These are phyloP conservation scores for Drosophila flavopinicola DNA, from an alignment of 2,888 invertebrate genomes.

Conservation along the genomic window DNA sequence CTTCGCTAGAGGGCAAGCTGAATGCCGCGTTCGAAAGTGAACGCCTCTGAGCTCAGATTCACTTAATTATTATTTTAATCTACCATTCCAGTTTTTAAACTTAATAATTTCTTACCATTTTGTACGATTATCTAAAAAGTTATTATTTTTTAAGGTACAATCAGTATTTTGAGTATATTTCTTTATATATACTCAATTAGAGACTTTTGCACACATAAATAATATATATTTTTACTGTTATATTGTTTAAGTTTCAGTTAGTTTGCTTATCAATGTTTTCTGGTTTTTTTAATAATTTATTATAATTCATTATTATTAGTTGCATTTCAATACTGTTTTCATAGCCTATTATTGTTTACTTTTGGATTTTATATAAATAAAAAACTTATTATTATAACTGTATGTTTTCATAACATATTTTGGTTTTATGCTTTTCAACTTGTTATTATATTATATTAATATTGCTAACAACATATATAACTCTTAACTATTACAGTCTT, in stretches of 20 bases:
- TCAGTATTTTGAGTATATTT: not conserved
- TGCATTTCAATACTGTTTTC: not conserved
- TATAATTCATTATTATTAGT: constrained; percentile 19
- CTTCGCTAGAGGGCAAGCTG: constrained; percentile 55
- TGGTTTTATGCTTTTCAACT: no score
- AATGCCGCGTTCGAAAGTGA: constrained; percentile 81
- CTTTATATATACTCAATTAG: not conserved
- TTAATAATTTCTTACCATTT: not conserved
- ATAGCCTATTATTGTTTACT: no score
- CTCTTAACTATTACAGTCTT: constrained; percentile 87
- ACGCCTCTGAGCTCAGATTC: constrained; percentile 61
- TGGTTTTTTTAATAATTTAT: constrained; percentile 23
- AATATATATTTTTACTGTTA: not conserved
- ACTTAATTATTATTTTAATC: constrained; percentile 13
- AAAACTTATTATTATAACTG: no score
- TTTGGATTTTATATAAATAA: no score
- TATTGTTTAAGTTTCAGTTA: not conserved
- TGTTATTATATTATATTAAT: no score
- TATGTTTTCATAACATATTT: no score
- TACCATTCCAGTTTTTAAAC: constrained; percentile 1
- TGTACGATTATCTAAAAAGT: not conserved
- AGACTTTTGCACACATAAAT: not conserved
- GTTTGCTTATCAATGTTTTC: not conserved
- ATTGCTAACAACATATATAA: constrained; percentile 23
- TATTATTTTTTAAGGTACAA: not conserved